Conservation (phyloP, 2,888 invertebrate genomes). For the Cantharis lateralis region DNA sequence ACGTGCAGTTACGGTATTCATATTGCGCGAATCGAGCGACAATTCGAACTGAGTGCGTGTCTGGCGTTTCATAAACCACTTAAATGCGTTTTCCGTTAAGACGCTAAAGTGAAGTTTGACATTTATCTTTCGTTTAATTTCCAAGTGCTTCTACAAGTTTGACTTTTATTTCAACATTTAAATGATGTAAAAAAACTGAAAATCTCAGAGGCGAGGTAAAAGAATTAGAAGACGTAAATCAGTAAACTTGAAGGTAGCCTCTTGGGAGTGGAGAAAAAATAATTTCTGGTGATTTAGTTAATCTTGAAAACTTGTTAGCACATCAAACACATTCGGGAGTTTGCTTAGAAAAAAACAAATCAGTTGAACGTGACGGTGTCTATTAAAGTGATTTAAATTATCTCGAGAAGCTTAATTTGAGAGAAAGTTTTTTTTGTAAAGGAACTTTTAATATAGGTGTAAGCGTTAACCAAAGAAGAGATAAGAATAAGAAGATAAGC, state of each 20-base stretch:
- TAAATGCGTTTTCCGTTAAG: neutral
- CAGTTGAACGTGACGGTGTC: neutral
- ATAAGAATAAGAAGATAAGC: neutral
- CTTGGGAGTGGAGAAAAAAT: neutral
- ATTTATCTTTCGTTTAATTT: neutral
- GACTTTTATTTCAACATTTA: neutral
- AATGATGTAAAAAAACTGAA: neutral
- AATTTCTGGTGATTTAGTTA: neutral
- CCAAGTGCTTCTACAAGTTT: neutral
- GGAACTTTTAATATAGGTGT: neutral
- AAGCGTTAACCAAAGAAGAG: neutral
- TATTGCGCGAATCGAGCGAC: too few species aligned
- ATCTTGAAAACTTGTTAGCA: neutral
- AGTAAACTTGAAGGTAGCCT: neutral
- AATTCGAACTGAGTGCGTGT: neutral
- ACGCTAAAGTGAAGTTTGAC: neutral
- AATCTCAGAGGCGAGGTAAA: neutral
- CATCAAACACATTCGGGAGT: neutral
- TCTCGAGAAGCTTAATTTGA: neutral
- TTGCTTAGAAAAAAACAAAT: neutral
- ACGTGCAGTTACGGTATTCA: too few species aligned
- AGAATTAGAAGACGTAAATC: neutral
- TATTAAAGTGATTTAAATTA: neutral
- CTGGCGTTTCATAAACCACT: neutral
- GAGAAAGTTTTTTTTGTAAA: neutral